phyloP scores from a whole-genome alignment of 2,113 vertebrate species.

The Neoarius graeffei region DNA sequence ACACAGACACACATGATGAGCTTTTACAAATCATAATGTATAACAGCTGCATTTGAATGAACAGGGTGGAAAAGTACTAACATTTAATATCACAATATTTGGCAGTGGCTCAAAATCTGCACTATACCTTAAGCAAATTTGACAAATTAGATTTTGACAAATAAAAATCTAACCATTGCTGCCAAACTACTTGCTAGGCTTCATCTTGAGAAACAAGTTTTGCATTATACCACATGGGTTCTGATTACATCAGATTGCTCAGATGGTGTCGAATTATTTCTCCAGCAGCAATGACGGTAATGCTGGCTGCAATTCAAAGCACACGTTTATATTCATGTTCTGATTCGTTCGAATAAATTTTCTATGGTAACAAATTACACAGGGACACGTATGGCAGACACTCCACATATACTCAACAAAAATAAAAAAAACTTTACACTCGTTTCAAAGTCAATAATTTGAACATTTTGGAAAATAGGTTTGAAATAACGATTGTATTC shows the following conservation, averaged over 20 bases:
- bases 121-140: too few species aligned
- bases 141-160: too few species aligned
- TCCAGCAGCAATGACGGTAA: not conserved
- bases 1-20: too few species aligned
- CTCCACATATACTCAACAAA: too few species aligned
- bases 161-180: not conserved
- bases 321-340: not conserved
- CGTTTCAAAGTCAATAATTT: too few species aligned
- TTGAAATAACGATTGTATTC: too few species aligned
- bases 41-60: slow-evolving; percentile 24
- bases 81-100: not conserved
- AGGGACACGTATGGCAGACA: too few species aligned
- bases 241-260: not conserved
- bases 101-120: not conserved
- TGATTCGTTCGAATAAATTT: not conserved
- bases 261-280: not conserved
- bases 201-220: not conserved
- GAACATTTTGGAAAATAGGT: too few species aligned
- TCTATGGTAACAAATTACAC: not conserved
- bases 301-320: not conserved
- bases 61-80: slow-evolving; percentile 51
- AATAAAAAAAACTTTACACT: too few species aligned
- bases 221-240: not conserved
- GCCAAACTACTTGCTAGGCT: not conserved
- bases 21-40: slow-evolving; percentile 17